phyloP scores from a whole-genome alignment of 2,888 invertebrate genomes.

The Hypomecis atomaria region DNA sequence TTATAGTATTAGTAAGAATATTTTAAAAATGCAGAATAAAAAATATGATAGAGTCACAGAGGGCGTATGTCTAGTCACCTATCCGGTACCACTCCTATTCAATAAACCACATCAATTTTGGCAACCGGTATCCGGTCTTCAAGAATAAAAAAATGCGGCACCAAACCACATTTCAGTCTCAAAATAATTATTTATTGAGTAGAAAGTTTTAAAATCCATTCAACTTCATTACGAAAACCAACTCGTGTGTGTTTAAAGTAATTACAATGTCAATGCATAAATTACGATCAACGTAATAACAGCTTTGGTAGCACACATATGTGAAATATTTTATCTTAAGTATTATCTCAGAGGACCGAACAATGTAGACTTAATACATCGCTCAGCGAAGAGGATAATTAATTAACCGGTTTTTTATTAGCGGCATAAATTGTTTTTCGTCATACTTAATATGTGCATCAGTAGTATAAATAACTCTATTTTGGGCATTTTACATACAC shows the following conservation, averaged over 20 bases:
- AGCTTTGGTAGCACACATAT: conserved; percentile 62
- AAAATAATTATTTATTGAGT: conserved; percentile 50
- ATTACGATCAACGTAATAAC: conserved; percentile 70
- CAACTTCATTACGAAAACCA: conserved; percentile 63
- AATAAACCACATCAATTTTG: not conserved
- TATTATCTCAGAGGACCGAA: conserved; percentile 51
- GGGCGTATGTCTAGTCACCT: not conserved
- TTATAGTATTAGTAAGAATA: no score
- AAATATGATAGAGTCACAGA: no score
- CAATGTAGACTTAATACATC: conserved; percentile 19
- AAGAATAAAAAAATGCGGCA: conserved; percentile 35
- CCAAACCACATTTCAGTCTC: conserved; percentile 41
- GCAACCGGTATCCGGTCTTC: conserved; percentile 11
- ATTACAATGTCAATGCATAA: conserved; percentile 74
- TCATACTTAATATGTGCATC: not conserved
- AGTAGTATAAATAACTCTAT: no score
- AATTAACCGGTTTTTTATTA: conserved; percentile 12
- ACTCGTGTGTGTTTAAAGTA: conserved; percentile 63
- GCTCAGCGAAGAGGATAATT: not conserved
- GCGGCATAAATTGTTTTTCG: not conserved
- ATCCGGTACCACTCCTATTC: not conserved
- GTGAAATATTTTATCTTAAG: conserved; percentile 71
- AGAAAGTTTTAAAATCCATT: conserved; percentile 58
- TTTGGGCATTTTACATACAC: no score
- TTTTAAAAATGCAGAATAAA: no score